Evolutionary conservation across 2,113 vertebrate species (phyloP).

Genomic region (Brienomyrus longianalis): DNA sequence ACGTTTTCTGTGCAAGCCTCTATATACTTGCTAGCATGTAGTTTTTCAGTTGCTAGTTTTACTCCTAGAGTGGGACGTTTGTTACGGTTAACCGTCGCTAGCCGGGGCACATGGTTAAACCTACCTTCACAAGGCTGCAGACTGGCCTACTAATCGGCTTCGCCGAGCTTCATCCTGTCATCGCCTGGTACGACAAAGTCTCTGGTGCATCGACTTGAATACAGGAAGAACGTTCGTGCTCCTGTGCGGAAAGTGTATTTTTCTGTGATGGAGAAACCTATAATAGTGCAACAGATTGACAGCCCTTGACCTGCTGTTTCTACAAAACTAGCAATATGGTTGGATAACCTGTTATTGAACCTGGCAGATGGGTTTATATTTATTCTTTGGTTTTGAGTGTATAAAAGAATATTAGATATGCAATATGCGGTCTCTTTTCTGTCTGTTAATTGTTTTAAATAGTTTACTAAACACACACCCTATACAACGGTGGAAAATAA

Average conservation of each 20-base stretch:
- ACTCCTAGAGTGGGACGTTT: not conserved
- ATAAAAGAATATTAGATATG: not conserved
- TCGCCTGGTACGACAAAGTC: not conserved
- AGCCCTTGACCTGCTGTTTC: not conserved
- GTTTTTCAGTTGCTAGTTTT: not conserved
- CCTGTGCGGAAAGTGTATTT: not conserved
- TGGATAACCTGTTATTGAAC: not conserved
- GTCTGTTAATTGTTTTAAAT: not conserved
- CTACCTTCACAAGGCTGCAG: not conserved
- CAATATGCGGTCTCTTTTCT: not conserved
- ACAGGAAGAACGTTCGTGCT: not conserved
- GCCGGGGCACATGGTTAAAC: not conserved
- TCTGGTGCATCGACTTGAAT: not conserved
- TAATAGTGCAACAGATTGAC: not conserved
- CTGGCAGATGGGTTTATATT: not conserved
- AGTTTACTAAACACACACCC: not conserved
- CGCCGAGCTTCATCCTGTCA: not conserved
- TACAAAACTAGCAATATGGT: not conserved
- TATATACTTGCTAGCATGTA: not conserved
- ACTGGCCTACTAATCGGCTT: not conserved
- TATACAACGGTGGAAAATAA: not conserved
- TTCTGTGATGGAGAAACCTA: not conserved
- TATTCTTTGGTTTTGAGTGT: not conserved
- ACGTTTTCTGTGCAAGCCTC: not conserved
- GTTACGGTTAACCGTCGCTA: not conserved